Percentiles rank a stretch among this genome's conserved stretches.
These are phyloP conservation scores for Cordilura impudica DNA, from an alignment of 2,888 invertebrate genomes.

Conservation along the genomic window DNA sequence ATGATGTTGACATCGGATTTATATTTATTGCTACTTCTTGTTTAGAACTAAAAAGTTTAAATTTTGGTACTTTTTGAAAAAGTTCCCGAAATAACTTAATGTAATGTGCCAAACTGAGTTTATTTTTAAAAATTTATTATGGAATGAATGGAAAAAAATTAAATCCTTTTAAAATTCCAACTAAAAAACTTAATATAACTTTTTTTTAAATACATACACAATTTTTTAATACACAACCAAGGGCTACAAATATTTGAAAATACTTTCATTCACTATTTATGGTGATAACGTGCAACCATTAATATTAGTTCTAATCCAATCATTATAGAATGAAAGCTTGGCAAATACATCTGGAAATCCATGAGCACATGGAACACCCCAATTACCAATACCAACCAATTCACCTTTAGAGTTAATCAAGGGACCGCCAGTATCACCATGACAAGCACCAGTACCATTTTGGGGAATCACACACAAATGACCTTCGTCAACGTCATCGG, in stretches of 20 bases:
- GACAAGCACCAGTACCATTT: conserved; percentile 78
- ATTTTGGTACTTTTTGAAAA: too few species aligned
- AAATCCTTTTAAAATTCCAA: neutral
- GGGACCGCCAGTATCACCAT: conserved; percentile 75
- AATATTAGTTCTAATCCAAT: conserved; percentile 73
- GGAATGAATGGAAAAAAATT: too few species aligned
- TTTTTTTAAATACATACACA: neutral
- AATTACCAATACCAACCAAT: conserved; percentile 75
- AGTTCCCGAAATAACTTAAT: too few species aligned
- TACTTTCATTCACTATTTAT: neutral
- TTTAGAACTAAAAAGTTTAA: too few species aligned
- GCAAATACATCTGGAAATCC: conserved; percentile 76
- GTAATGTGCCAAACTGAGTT: too few species aligned
- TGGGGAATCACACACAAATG: conserved; percentile 80
- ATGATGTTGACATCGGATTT: too few species aligned
- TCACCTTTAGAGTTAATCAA: conserved; percentile 70
- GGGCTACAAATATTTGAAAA: neutral
- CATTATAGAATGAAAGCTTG: conserved; percentile 70
- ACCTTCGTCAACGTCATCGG: conserved; percentile 79
- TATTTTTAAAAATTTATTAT: too few species aligned
- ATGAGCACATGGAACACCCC: conserved; percentile 74
- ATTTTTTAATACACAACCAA: neutral
- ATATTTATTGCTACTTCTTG: too few species aligned
- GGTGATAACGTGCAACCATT: conserved; percentile 66
- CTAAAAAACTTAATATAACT: neutral